phyloP scores from a whole-genome alignment of 37 sponge, comb jelly and placozoan genomes.

The Hexactinellida sp. region DNA sequence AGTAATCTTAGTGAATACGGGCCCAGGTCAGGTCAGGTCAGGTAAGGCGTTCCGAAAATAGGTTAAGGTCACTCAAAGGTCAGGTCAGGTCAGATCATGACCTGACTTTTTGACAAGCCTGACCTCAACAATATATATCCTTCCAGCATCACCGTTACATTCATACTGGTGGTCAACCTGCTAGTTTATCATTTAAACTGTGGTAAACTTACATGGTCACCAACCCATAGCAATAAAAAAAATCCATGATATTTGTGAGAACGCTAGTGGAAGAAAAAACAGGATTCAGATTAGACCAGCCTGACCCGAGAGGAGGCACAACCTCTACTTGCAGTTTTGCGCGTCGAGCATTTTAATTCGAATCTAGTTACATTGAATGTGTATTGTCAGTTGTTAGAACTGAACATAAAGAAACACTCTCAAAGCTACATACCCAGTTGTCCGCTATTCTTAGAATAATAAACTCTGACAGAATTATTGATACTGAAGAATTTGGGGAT shows the following conservation, averaged over 20 bases:
- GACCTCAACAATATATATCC: neutral
- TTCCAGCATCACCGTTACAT: slow-evolving; percentile 6
- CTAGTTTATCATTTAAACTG: neutral
- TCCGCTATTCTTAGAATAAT: neutral
- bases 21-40: too few relatives aligned
- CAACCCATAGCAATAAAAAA: neutral
- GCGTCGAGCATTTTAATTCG: neutral
- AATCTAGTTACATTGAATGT: neutral
- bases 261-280: neutral
- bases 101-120: too few relatives aligned
- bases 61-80: too few relatives aligned
- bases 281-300: neutral
- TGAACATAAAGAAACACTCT: slow-evolving; percentile 13
- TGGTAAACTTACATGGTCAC: slow-evolving; percentile 9
- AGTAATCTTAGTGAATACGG: too few relatives aligned
- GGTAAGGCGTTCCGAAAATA: too few relatives aligned
- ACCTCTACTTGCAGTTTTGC: neutral
- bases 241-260: neutral
- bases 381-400: neutral
- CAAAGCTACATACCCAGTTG: neutral
- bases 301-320: neutral
- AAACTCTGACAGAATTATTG: neutral
- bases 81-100: too few relatives aligned
- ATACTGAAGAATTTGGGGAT: neutral
- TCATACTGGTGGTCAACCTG: neutral